Percentiles rank a stretch among this genome's conserved stretches.
Evolutionary conservation across 2,113 vertebrate genomes (phyloP).

Genomic region (Synchiropus splendidus): DNA sequence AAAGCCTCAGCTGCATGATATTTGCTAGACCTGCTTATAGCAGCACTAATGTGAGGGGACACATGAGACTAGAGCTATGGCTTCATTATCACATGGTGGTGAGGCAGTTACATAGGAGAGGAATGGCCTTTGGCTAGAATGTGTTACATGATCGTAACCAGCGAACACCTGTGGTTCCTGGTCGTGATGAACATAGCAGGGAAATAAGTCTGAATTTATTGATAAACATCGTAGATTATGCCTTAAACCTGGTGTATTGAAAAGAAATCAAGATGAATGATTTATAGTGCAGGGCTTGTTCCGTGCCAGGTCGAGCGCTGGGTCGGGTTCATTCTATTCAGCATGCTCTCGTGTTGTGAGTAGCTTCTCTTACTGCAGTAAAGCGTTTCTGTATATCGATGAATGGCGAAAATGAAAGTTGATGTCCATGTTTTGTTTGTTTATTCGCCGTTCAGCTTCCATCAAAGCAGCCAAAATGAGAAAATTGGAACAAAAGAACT

Average conservation of each 20-base stretch:
- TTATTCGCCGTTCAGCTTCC: conserved; percentile 4
- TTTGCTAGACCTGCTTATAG: conserved; percentile 54
- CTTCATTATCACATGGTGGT: conserved; percentile 59
- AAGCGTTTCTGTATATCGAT: not conserved
- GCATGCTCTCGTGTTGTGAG: too few species aligned
- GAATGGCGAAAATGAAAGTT: conserved; percentile 8
- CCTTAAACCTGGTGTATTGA: too few species aligned
- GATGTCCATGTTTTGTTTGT: conserved; percentile 8
- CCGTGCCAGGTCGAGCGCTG: too few species aligned
- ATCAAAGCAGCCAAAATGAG: conserved; percentile 17
- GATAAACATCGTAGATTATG: too few species aligned
- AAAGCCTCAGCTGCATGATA: conserved; percentile 47
- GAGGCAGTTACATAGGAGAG: conserved; percentile 61
- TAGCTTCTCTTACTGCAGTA: too few species aligned
- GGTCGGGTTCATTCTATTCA: too few species aligned
- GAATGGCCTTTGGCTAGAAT: conserved; percentile 58
- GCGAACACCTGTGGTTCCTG: conserved; percentile 49
- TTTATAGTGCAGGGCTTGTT: too few species aligned
- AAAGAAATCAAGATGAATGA: too few species aligned
- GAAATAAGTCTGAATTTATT: conserved; percentile 40
- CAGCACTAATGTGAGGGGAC: conserved; percentile 37
- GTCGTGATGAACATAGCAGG: conserved; percentile 42
- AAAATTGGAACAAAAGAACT: conserved; percentile 11
- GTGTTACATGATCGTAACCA: conserved; percentile 40
- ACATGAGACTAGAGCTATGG: conserved; percentile 51